These are phyloP conservation scores for Teleogryllus oceanicus DNA, from an alignment of 2,888 invertebrate species.

Conservation along the genomic window DNA sequence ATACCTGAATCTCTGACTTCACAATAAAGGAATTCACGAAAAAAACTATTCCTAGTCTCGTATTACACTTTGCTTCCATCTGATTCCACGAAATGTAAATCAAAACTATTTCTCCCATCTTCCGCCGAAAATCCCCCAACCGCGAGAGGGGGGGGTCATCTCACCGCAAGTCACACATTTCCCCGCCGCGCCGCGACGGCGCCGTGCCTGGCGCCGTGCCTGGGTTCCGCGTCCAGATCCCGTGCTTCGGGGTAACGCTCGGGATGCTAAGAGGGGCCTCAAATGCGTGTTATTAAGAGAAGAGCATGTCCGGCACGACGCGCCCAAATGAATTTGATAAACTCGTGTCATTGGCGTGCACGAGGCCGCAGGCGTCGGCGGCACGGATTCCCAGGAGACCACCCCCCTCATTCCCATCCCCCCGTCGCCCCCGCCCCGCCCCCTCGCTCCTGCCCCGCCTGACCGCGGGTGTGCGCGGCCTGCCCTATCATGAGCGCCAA, in stretches of 20 bases:
- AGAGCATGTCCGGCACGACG: not conserved
- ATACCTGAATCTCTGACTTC: too few relatives aligned
- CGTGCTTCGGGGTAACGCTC: not conserved
- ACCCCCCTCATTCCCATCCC: not conserved
- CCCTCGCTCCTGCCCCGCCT: not conserved
- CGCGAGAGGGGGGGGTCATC: too few relatives aligned
- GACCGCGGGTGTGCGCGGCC: not conserved
- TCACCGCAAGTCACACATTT: too few relatives aligned
- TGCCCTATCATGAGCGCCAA: slow-evolving; percentile 18
- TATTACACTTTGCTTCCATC: too few relatives aligned
- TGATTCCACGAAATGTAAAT: too few relatives aligned
- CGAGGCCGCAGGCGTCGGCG: not conserved
- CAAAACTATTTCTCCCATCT: too few relatives aligned
- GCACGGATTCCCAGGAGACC: not conserved
- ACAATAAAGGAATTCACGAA: too few relatives aligned
- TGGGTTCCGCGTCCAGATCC: too few relatives aligned
- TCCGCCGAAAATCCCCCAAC: too few relatives aligned
- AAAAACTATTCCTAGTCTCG: too few relatives aligned
- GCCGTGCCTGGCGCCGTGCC: too few relatives aligned
- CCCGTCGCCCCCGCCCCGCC: not conserved
- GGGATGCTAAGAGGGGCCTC: not conserved
- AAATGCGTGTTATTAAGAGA: not conserved
- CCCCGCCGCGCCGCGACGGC: too few relatives aligned
- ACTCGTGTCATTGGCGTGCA: slow-evolving; percentile 18
- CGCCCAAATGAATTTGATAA: slow-evolving; percentile 18